Base-by-base conservation (phyloP, 2,113 vertebrate species). In the Gobiocypris rarus region DNA sequence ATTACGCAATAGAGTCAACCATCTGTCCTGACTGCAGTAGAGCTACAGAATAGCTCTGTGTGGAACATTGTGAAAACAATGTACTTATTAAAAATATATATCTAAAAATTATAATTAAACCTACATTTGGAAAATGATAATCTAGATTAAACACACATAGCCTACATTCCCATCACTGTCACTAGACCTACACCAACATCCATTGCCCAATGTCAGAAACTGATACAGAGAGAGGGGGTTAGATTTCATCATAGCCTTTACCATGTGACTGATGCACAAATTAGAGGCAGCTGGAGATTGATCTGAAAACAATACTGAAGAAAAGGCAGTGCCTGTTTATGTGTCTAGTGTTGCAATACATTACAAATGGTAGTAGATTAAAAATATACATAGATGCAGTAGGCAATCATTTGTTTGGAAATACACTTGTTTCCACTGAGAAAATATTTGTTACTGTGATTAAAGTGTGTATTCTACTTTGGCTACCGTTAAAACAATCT, bases 1-100 rank as follows among this genome's bases (percentile, higher is more conserved):
- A 82, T 82, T 82, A 82, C 22, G 80, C 80, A 82, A 71, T 70
- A 52, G 31, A 81, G 31, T 28, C 45, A 15, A 56, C 80, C 80
- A 82, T 82, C 80, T 82, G 80, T 82, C 48, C 63, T 82, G 80
- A 48, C 78, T 15, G 3, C 54, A 52, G 3, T 22, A 54, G 17
- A 54, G 17, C 7, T 54, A 54, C 50, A 54, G 50, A 54, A 22
- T 19, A 8, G 2, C 17, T 19, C 17, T 54, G 52, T 54, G 45
- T 48, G 11, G 10, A 54, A 54, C 52, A 54, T 14, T 54, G 52
- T 54, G 52, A 8, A 8, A 7, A 19, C 15, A 19, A 19, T 54
- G 50, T 19, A 54, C 52, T 54, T 54, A 54, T 54, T 54, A 54
- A 54, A 54, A 54, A 10, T 65, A 31, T 38, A 38, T n/a, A n/a